Evolutionary conservation across 2,888 invertebrate species (phyloP).

Genomic region (Andrena fulva): DNA sequence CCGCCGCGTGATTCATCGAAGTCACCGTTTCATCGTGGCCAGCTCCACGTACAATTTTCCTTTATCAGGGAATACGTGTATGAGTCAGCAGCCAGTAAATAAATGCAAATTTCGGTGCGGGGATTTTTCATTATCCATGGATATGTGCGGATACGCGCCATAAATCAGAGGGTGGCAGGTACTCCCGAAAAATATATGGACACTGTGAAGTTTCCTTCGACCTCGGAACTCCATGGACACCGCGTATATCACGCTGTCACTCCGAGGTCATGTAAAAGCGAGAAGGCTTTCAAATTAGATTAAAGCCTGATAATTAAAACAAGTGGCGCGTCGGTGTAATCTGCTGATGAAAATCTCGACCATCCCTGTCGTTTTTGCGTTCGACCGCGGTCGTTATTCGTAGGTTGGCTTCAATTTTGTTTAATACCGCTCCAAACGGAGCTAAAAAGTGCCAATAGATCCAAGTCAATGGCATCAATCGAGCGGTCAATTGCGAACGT

Average conservation of each 20-base stretch:
- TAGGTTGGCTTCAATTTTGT: slow-evolving; percentile 46
- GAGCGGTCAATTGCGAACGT: slow-evolving; percentile 18
- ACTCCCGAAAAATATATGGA: slow-evolving; percentile 63
- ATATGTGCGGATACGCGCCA: slow-evolving; percentile 31
- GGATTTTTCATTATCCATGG: slow-evolving; percentile 56
- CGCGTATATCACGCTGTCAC: slow-evolving; percentile 54
- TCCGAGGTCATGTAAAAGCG: slow-evolving; percentile 1
- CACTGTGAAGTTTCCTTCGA: slow-evolving; percentile 49
- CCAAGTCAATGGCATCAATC: slow-evolving; percentile 25
- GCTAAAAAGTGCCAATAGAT: slow-evolving; percentile 31
- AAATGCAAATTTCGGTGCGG: slow-evolving; percentile 32
- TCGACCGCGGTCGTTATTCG: not conserved
- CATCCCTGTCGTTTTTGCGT: slow-evolving; percentile 27
- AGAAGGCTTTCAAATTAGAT: slow-evolving; percentile 63
- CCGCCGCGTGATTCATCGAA: not conserved
- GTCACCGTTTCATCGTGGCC: not conserved
- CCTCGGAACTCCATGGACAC: slow-evolving; percentile 50
- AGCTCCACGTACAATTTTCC: slow-evolving; percentile 6
- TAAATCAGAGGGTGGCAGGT: slow-evolving; percentile 54
- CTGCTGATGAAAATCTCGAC: slow-evolving; percentile 68
- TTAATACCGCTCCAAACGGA: slow-evolving; percentile 46
- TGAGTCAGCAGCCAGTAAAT: slow-evolving; percentile 24
- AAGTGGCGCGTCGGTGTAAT: slow-evolving; percentile 62
- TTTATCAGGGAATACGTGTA: slow-evolving; percentile 26
- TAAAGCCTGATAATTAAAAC: slow-evolving; percentile 71